Evolutionary conservation across 2,888 invertebrate genomes (phyloP).

Genomic region (Dioctria linearis): DNA sequence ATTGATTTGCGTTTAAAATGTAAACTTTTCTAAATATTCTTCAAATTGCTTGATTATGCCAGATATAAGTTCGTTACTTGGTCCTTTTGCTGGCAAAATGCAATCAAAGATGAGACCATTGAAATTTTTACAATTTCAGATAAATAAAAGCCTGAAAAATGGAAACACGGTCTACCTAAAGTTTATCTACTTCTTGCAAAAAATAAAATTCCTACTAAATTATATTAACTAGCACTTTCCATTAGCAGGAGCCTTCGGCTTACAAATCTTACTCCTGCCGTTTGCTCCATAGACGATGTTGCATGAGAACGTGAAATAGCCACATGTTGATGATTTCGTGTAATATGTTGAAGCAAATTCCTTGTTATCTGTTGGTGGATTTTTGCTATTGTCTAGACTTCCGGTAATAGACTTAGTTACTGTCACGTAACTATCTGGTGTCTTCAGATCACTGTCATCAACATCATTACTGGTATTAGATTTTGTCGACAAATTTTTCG

Average conservation of each 20-base stretch:
- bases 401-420: slow-evolving; percentile 87
- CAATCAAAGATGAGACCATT: too few relatives aligned
- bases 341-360: slow-evolving; percentile 86
- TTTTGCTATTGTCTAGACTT: slow-evolving; percentile 76
- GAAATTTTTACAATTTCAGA: too few relatives aligned
- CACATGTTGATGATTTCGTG: slow-evolving; percentile 89
- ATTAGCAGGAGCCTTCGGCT: slow-evolving; percentile 84
- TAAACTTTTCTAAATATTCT: too few relatives aligned
- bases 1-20: too few relatives aligned
- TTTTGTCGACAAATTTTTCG: slow-evolving; percentile 66
- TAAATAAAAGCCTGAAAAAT: too few relatives aligned
- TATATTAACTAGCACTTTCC: slow-evolving; percentile 73
- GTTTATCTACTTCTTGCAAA: too few relatives aligned
- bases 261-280: slow-evolving; percentile 85
- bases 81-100: too few relatives aligned
- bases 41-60: too few relatives aligned
- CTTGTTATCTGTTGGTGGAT: slow-evolving; percentile 76
- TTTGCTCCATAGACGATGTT: slow-evolving; percentile 84
- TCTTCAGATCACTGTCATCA: slow-evolving; percentile 69
- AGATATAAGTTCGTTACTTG: too few relatives aligned
- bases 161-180: too few relatives aligned
- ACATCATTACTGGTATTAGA: slow-evolving; percentile 49
- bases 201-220: too few relatives aligned
- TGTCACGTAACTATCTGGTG: slow-evolving; percentile 81
- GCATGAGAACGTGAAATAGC: slow-evolving; percentile 89